Evolutionary conservation across 2,888 invertebrate genomes (phyloP), one percentile per base, ranked within the genome.

Genomic region (Dasysyrphus albostriatus): DNA sequence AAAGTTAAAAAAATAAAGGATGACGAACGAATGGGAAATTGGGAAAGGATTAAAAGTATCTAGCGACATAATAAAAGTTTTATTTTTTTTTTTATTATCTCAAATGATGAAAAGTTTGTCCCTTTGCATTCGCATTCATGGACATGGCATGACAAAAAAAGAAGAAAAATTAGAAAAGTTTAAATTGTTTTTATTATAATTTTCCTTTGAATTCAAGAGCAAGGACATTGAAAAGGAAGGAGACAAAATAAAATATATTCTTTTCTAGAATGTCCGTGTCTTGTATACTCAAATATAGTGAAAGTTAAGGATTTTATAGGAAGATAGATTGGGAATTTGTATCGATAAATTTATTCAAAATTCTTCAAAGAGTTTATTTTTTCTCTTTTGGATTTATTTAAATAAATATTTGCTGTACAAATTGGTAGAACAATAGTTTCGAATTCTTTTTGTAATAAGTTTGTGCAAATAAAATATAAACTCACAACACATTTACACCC

Each of bases 141-240:
- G 12, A 16, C 16, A 58, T n/a, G n/a, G n/a, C n/a, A n/a, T n/a
- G n/a, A n/a, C n/a, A 83, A 75, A 84, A 88, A 90, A 90, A 90
- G 0, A 73, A 84, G 89, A 90, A 90, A 90, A 90, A 91, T 90
- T 89, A 88, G 89, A 90, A 92, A 92, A 92, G 89, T 92, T 92
- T 91, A 92, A 92, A 92, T 92, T 92, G 91, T 92, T 91, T 91
- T 90, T 90, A 90, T 69, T 54, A 69, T 69, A 69, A 54, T 69
- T 54, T 69, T 69, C 39, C 51, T 69, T 69, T 69, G 67, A 67
- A 67, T 67, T 67, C 67, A 67, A 67, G 49, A 67, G 34, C 67
- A 67, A 67, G 49, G 19, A 61, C 39, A 78, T 39, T 39, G 29
- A 59, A n/a, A n/a, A n/a, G 10, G 16, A 67, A 39, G 10, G 69